Evolutionary conservation across 2,888 invertebrate species (phyloP), one percentile per base, ranked within the genome.

Genomic region (Eucriotettix oculatus): DNA sequence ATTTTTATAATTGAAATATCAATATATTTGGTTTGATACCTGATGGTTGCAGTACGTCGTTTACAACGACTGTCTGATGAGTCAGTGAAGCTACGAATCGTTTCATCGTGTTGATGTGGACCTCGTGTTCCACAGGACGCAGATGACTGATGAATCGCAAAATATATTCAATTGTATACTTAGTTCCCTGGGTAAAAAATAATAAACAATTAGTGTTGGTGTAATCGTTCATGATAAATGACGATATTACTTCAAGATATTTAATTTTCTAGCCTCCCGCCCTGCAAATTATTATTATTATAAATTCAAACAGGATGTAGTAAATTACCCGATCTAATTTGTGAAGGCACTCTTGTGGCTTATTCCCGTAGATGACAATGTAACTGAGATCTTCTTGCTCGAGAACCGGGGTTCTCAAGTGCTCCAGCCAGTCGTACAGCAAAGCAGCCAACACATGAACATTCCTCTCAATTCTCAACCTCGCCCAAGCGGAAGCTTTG

Each of bases 361-460:
- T 79, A 54, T 80, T 79, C 14, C 81, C 78, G 62, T 82, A 72
- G 0, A 79, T 77, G 0, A 87, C 82, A 58, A 90, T 81, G 58
- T 78, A 75, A 59, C 84, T 82, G 54, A 89, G 75, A 69, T 85
- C 83, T 58, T 85, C 83, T 40, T 80, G 74, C 64, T 80, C 79
- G 16, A 90, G 70, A 42, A 87, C 74, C 0, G 87, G 85, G 59
- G 77, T 77, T 74, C 85, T 84, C 55, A 90, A 73, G 17, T 82
- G 82, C 69, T 89, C 88, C 58, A 90, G 70, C 90, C 90, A 90
- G 65, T 86, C 83, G 71, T 83, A 85, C 48, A 90, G 72, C 9
- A 90, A 71, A 1, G 79, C 79, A 0, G 82, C 75, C 52, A 89
- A 70, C 16, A 88, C 75, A 11, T 75, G 73, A 2, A 86, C 68